These are phyloP conservation scores for Apotomis turbidana DNA, from an alignment of 2,888 invertebrate genomes.

Conservation along the genomic window DNA sequence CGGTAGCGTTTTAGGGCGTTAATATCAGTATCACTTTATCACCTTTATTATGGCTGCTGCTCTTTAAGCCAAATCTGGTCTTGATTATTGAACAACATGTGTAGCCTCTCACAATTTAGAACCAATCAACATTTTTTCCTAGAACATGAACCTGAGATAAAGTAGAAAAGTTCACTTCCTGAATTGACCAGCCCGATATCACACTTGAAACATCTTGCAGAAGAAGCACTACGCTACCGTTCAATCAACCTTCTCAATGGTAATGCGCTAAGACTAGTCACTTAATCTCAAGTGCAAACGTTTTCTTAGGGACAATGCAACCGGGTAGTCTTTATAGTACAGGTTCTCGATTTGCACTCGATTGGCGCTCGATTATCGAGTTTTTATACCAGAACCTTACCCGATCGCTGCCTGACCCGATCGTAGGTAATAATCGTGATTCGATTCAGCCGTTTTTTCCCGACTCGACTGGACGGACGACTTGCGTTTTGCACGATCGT, in stretches of 20 bases:
- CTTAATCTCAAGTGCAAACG: background rate
- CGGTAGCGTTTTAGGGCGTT: no score
- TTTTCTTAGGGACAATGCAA: slow-evolving; percentile 18
- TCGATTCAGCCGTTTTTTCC: slow-evolving; percentile 55
- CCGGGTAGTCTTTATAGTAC: slow-evolving; percentile 22
- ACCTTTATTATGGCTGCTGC: no score
- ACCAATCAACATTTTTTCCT: background rate
- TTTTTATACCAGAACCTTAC: slow-evolving; percentile 48
- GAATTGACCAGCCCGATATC: background rate
- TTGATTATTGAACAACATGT: no score
- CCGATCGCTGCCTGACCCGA: slow-evolving; percentile 44
- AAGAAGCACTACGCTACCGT: background rate
- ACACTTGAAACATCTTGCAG: background rate
- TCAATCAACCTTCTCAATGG: background rate
- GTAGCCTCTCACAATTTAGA: no score
- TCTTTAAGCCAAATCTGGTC: no score
- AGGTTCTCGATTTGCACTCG: slow-evolving; percentile 17
- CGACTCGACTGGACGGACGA: slow-evolving; percentile 39
- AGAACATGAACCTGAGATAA: background rate
- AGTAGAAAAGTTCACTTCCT: background rate
- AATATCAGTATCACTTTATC: no score
- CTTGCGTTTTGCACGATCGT: slow-evolving; percentile 39
- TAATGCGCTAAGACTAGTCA: background rate
- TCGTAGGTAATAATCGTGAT: slow-evolving; percentile 51
- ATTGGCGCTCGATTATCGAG: slow-evolving; percentile 30